Percentiles rank a stretch among this genome's conserved stretches.
phyloP scores from a whole-genome alignment of 2,888 invertebrate genomes.

The Pristionchus exspectatus region DNA sequence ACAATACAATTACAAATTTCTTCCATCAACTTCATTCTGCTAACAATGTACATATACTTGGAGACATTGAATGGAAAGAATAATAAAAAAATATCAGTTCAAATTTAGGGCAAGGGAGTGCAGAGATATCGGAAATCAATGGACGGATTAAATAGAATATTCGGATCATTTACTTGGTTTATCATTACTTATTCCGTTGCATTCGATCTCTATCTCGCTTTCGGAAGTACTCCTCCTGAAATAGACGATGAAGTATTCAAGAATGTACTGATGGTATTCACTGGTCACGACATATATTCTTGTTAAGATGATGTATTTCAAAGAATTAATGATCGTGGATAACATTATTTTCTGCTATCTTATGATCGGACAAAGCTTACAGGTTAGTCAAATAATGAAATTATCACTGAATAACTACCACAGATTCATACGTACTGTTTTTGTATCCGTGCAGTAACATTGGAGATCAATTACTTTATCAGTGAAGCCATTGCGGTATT shows the following conservation, averaged over 20 bases:
- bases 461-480: slow-evolving; percentile 20
- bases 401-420: neutral
- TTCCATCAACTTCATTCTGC: slow-evolving; percentile 11
- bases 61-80: neutral
- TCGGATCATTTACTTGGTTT: slow-evolving; percentile 40
- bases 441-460: slow-evolving; percentile 7
- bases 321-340: slow-evolving; percentile 30
- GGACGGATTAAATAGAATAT: slow-evolving; percentile 4
- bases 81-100: neutral
- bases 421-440: slow-evolving; percentile 26
- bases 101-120: slow-evolving; percentile 9
- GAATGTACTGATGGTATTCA: slow-evolving; percentile 6
- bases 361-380: slow-evolving; percentile 17
- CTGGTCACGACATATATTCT: neutral
- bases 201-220: neutral
- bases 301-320: slow-evolving; percentile 30
- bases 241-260: slow-evolving; percentile 26
- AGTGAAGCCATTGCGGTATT: neutral
- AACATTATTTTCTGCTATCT: slow-evolving; percentile 13
- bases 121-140: slow-evolving; percentile 27
- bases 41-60: neutral
- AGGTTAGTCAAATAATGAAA: neutral
- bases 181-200: neutral
- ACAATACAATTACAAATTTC: slow-evolving; percentile 2
- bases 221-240: neutral